Percentiles rank a stretch among this genome's conserved stretches.
Evolutionary conservation across 30 jellyfish, hydroid and myxozoan genomes (phyloP).

Genomic region (Hydractinia symbiolongicarpus): DNA sequence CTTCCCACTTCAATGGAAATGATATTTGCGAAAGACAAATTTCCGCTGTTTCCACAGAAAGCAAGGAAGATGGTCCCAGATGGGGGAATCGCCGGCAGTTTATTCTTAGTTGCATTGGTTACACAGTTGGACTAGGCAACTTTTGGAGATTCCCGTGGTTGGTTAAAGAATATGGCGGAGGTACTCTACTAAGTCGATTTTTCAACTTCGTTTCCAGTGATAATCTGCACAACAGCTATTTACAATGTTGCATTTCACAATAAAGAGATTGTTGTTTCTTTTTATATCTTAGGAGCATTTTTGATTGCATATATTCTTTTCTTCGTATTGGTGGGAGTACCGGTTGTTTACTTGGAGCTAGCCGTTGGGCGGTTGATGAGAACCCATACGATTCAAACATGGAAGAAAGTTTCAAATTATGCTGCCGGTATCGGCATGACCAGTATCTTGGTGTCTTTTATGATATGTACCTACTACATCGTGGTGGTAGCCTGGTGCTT

Average conservation of each 20-base stretch:
- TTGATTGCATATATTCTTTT: conserved; percentile 69
- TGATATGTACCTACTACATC: conserved; percentile 51
- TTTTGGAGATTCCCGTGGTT: conserved; percentile 23
- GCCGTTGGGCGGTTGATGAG: conserved; percentile 68
- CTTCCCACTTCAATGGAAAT: no score
- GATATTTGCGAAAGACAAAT: no score
- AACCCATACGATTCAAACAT: conserved; percentile 54
- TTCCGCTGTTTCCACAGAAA: no score
- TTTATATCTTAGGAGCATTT: conserved; percentile 66
- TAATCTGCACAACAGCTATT: not conserved
- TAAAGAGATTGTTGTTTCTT: not conserved
- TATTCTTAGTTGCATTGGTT: conserved; percentile 13
- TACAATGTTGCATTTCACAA: no score
- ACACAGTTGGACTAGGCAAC: conserved; percentile 22
- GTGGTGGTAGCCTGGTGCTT: conserved; percentile 86
- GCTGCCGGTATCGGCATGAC: conserved; percentile 78
- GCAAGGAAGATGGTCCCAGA: not conserved
- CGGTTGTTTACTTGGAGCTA: conserved; percentile 72
- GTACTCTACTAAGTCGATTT: not conserved
- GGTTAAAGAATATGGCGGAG: conserved; percentile 13
- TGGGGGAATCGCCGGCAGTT: conserved; percentile 19
- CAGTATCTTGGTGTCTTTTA: conserved; percentile 41
- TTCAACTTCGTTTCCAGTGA: not conserved
- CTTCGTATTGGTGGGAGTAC: conserved; percentile 69
- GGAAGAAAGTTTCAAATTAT: conserved; percentile 58